Conservation (phyloP, 2,113 vertebrate species). For the Smithornis capensis region DNA sequence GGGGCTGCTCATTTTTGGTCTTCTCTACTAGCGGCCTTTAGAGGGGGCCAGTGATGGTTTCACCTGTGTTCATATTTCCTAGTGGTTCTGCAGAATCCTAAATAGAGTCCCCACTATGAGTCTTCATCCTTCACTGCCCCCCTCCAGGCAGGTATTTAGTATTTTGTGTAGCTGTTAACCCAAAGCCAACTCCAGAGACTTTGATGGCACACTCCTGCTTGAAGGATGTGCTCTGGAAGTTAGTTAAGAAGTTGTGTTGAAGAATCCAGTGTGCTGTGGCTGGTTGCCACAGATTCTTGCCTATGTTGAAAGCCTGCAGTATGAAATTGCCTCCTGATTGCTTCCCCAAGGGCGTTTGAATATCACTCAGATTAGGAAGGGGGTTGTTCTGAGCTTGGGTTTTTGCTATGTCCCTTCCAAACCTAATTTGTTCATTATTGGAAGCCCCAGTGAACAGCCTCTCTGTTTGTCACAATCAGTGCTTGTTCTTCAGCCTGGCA, state of each 20-base stretch:
- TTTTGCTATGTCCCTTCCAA: slow-evolving; percentile 16
- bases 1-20: neutral
- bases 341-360: neutral
- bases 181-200: neutral
- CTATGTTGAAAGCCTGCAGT: neutral
- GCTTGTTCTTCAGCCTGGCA: slow-evolving; percentile 38
- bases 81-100: neutral
- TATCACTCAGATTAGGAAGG: neutral
- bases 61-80: neutral
- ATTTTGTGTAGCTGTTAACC: neutral
- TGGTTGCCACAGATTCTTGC: neutral
- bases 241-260: neutral
- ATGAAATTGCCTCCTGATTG: neutral
- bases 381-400: neutral
- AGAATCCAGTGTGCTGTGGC: neutral
- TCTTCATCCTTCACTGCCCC: neutral
- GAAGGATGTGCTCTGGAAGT: neutral
- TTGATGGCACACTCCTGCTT: neutral
- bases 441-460: neutral
- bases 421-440: slow-evolving; percentile 7
- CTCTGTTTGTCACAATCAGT: slow-evolving; percentile 51
- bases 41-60: neutral
- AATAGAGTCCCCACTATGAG: neutral
- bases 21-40: neutral
- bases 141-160: neutral